Conservation (phyloP, 2,888 invertebrate genomes). For the Clanis bilineata region DNA sequence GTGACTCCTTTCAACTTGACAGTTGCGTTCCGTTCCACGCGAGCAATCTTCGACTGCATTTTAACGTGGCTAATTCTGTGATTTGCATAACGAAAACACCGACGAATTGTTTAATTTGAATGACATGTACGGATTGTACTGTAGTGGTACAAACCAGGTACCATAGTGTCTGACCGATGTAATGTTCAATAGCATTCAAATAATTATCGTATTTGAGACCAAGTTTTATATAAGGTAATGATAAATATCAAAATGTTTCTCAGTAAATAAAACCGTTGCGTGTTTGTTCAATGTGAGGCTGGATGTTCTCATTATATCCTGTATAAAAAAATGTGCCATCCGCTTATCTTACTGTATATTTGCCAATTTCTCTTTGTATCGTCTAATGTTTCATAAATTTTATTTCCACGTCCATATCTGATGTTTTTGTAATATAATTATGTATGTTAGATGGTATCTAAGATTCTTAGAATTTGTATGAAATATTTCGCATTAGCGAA, state of each 20-base stretch:
- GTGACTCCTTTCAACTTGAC: slow-evolving; percentile 43
- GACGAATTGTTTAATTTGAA: slow-evolving; percentile 42
- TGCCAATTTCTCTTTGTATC: slow-evolving; percentile 39
- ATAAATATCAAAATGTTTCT: slow-evolving; percentile 26
- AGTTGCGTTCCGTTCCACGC: slow-evolving; percentile 38
- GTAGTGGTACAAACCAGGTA: slow-evolving; percentile 62
- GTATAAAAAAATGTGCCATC: slow-evolving; percentile 66
- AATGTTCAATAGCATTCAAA: slow-evolving; percentile 36
- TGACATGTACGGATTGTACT: slow-evolving; percentile 68
- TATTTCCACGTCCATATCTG: slow-evolving; percentile 66
- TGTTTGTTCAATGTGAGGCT: slow-evolving; percentile 20
- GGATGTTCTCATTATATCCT: slow-evolving; percentile 16
- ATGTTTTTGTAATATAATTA: slow-evolving; percentile 51
- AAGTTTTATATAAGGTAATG: slow-evolving; percentile 53
- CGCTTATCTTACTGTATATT: slow-evolving; percentile 68
- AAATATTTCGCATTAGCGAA: neutral
- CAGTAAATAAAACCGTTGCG: neutral
- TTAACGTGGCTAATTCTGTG: slow-evolving; percentile 73
- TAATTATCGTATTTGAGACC: slow-evolving; percentile 66
- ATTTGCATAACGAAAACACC: slow-evolving; percentile 41
- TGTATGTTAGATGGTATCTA: slow-evolving; percentile 47
- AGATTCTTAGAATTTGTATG: slow-evolving; percentile 24
- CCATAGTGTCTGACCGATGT: slow-evolving; percentile 43
- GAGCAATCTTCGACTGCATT: slow-evolving; percentile 28
- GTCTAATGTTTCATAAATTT: slow-evolving; percentile 40